Conservation (phyloP, 2,797 vertebrate genomes). For the Schizopygopsis pylzovi region DNA sequence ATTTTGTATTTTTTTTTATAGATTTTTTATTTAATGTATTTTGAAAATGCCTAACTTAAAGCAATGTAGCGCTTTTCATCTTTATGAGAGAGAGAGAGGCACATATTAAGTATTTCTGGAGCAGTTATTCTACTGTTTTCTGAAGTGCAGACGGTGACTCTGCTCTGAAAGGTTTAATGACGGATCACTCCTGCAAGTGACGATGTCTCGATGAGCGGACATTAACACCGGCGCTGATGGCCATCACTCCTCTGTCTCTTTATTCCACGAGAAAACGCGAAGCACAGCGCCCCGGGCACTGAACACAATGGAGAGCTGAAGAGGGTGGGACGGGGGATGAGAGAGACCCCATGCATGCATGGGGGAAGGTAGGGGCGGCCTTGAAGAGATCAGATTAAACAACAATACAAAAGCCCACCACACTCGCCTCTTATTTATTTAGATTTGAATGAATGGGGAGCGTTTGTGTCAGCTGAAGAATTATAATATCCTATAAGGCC, state of each 20-base stretch:
- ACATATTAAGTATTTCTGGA: not conserved
- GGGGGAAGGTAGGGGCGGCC: constrained; percentile 33
- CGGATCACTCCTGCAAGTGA: constrained; percentile 40
- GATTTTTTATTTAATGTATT: not conserved
- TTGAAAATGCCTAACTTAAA: not conserved
- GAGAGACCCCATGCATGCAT: constrained; percentile 29
- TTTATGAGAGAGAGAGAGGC: not conserved
- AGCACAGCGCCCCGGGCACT: constrained; percentile 34
- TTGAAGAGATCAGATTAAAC: constrained; percentile 57
- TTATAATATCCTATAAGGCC: constrained; percentile 10
- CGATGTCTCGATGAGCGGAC: constrained; percentile 38
- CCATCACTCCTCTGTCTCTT: constrained; percentile 17
- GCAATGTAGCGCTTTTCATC: not conserved
- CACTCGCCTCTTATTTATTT: constrained; percentile 52
- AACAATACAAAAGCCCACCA: constrained; percentile 43
- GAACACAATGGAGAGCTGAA: constrained; percentile 45
- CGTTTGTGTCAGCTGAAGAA: constrained; percentile 24
- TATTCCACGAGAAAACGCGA: constrained; percentile 41
- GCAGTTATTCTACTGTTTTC: constrained; percentile 8
- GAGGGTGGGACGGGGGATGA: constrained; percentile 17
- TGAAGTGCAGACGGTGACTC: not conserved
- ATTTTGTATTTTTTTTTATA: no score
- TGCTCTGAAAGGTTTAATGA: constrained; percentile 31
- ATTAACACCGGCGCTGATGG: constrained; percentile 39
- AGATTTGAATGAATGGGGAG: constrained; percentile 52